Base-by-base conservation (phyloP, 2,888 invertebrate genomes). In the Mesochorus sp. region DNA sequence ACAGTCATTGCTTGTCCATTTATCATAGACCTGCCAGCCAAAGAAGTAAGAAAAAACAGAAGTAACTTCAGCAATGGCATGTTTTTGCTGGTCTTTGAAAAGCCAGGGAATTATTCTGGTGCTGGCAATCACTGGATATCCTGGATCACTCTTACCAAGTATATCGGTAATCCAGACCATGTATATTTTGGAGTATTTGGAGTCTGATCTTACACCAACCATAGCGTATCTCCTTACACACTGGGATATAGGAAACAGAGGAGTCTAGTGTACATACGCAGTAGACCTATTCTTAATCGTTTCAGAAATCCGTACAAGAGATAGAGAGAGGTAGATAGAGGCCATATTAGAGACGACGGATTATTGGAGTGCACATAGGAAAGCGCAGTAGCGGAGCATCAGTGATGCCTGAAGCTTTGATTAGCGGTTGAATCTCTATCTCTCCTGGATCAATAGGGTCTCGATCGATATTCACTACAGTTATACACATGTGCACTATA, bases 391-490 rank as follows among this genome's bases (percentile, higher is more conserved):
- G 51, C 5, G 21, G 42, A 31, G 39, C 39, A 53, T 37, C 6
- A 19, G 64, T 51, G 37, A 28, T 28, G 21, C 17, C 28, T 14
- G 28, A 10, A 53, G 51, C 31, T 31, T 31, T 8, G 14, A 3
- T 28, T 26, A 14, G 12, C 19, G 34, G 44, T 42, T 44, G 71
- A 75, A 75, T 64, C 47, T 64, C 44, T 39, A 75, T 64, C 47
- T 64, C 44, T 39, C 34, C 26, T 26, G 71, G 77, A 75, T 80
- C 71, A 73, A 79, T 66, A 66, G 49, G 57, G 34, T n/a, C 68
- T 70, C 72, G 49, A 49, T 47, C 76, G 71, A 77, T 71, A 66
- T 49, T n/a, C n/a, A 61, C 55, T 39, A 49, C n/a, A n/a, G n/a
- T n/a, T n/a, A n/a, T n/a, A n/a, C n/a, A n/a, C n/a, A n/a, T n/a